phyloP scores from a whole-genome alignment of 1,140 invertebrate species.

The Caerostris darwini region DNA sequence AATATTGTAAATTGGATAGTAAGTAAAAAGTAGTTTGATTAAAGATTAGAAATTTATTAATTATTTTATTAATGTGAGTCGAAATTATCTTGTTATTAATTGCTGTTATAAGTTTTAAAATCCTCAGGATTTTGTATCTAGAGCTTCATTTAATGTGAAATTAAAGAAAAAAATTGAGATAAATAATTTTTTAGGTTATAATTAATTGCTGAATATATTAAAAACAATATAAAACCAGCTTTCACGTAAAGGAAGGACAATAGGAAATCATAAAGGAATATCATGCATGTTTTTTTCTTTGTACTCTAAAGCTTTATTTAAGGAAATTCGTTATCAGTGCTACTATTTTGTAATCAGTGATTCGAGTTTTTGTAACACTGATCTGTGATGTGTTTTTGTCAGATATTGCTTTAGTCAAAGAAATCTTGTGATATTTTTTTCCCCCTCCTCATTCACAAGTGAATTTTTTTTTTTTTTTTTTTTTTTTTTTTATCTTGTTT shows the following conservation, averaged over 20 bases:
- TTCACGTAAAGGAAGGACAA: background rate
- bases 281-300: constrained; percentile 36
- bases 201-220: too few species aligned
- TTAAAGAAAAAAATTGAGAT: too few species aligned
- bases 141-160: too few species aligned
- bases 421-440: constrained; percentile 77
- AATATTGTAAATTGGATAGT: too few species aligned
- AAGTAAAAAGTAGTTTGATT: too few species aligned
- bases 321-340: constrained; percentile 41
- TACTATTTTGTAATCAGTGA: constrained; percentile 25
- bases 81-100: too few species aligned
- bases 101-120: too few species aligned
- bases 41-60: too few species aligned
- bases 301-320: constrained; percentile 59
- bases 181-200: too few species aligned
- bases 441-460: constrained; percentile 16
- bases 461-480: constrained; percentile 48
- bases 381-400: constrained; percentile 74
- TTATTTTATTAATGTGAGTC: too few species aligned
- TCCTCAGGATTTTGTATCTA: too few species aligned
- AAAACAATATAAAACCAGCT: background rate
- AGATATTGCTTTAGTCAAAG: constrained; percentile 76
- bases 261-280: background rate
- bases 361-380: constrained; percentile 64
- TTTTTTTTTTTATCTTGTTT: constrained; percentile 27